phyloP scores from a whole-genome alignment of 2,888 invertebrate species.

The Zeuzera pyrina region DNA sequence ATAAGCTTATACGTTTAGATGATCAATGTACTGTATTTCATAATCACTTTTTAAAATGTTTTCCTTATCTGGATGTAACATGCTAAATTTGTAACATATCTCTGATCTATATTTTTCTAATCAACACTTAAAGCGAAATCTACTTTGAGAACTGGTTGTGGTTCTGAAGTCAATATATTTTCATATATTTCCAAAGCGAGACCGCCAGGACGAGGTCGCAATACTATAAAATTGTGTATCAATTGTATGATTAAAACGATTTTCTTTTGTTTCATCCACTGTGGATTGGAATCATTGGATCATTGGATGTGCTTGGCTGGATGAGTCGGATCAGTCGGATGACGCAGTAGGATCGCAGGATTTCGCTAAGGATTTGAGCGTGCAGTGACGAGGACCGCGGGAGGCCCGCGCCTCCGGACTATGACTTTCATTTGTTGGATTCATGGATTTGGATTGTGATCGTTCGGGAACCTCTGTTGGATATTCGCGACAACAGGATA shows the following conservation, averaged over 20 bases:
- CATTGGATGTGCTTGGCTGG: slow-evolving; percentile 58
- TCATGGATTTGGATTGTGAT: slow-evolving; percentile 9
- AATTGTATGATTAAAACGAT: slow-evolving; percentile 54
- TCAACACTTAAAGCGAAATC: too few species aligned
- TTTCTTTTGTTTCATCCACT: slow-evolving; percentile 73
- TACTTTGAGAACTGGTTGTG: too few species aligned
- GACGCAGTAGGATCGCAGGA: slow-evolving; percentile 5
- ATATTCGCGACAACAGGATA: slow-evolving; percentile 1
- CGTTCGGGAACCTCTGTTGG: slow-evolving; percentile 13
- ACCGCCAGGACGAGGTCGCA: too few species aligned
- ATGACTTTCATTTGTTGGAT: slow-evolving; percentile 4
- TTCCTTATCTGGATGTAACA: too few species aligned
- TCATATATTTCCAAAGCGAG: too few species aligned
- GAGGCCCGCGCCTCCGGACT: slow-evolving; percentile 1
- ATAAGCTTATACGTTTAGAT: too few species aligned
- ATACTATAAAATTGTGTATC: too few species aligned
- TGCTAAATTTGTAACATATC: too few species aligned
- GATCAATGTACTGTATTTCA: too few species aligned
- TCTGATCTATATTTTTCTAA: too few species aligned
- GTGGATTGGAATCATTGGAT: slow-evolving; percentile 51
- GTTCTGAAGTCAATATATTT: too few species aligned
- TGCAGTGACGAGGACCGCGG: background rate
- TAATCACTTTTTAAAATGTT: too few species aligned
- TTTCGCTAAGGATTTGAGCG: background rate
- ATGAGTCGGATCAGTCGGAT: slow-evolving; percentile 29